These are phyloP conservation scores for Edolisoma coerulescens DNA, from an alignment of 2,113 vertebrate species.

Conservation along the genomic window DNA sequence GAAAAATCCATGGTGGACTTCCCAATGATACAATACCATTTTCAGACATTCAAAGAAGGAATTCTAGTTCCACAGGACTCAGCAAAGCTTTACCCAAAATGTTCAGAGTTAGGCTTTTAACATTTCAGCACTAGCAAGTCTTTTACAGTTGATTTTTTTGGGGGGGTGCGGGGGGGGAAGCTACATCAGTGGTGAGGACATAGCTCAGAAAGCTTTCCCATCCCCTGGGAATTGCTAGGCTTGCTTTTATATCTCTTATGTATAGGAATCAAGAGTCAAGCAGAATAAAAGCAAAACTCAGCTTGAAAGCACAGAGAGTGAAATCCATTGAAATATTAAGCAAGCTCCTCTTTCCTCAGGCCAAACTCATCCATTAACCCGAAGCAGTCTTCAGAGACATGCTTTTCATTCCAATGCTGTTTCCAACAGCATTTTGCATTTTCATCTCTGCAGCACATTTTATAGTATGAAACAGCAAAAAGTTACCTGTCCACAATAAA, in stretches of 20 bases:
- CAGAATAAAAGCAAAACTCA: background rate
- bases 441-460: background rate
- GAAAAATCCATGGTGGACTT: background rate
- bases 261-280: background rate
- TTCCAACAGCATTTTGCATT: background rate
- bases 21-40: background rate
- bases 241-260: background rate
- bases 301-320: background rate
- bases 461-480: background rate
- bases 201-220: background rate
- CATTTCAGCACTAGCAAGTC: background rate
- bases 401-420: background rate
- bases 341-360: background rate
- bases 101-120: background rate
- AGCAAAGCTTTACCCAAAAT: background rate
- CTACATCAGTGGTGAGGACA: background rate
- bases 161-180: rapidly evolving
- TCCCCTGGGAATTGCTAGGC: background rate
- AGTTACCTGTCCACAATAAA: background rate
- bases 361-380: background rate
- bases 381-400: background rate
- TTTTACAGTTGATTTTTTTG: background rate
- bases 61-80: background rate
- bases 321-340: background rate
- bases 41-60: background rate